Percentiles rank a stretch among this genome's conserved stretches.
phyloP scores from a whole-genome alignment of 2,888 invertebrate genomes.

The Entomobrya proxima region DNA sequence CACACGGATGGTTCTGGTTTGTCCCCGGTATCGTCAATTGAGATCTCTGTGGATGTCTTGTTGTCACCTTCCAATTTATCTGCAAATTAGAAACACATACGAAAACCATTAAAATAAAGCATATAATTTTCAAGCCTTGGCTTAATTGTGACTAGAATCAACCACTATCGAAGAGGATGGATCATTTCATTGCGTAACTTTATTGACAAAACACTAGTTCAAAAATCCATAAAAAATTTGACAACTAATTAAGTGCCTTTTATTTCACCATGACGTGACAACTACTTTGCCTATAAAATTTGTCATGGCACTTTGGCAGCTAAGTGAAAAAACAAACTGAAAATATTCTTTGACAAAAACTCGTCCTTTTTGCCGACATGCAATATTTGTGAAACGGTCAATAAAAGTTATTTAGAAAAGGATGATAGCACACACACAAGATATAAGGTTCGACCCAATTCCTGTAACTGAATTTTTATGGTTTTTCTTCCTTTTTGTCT shows the following conservation, averaged over 20 bases:
- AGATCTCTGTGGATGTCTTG: constrained; percentile 68
- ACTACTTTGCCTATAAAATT: too few species aligned
- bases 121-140: too few species aligned
- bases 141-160: background rate
- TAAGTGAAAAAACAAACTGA: too few species aligned
- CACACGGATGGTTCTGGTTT: constrained; percentile 66
- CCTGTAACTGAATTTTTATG: background rate
- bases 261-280: too few species aligned
- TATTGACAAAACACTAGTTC: background rate
- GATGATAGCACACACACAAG: too few species aligned
- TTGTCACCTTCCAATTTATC: constrained; percentile 74
- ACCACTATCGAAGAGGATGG: too few species aligned
- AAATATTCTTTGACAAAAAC: too few species aligned
- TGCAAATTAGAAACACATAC: constrained; percentile 48
- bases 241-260: too few species aligned
- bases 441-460: too few species aligned
- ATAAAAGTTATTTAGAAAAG: background rate
- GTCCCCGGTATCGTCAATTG: constrained; percentile 51
- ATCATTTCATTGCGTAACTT: background rate
- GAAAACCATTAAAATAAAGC: background rate
- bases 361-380: background rate
- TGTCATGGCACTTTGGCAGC: too few species aligned
- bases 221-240: background rate
- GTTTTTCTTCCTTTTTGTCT: background rate
- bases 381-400: background rate